Conservation (phyloP, 1,140 invertebrate genomes). For the Aplysia californica region DNA sequence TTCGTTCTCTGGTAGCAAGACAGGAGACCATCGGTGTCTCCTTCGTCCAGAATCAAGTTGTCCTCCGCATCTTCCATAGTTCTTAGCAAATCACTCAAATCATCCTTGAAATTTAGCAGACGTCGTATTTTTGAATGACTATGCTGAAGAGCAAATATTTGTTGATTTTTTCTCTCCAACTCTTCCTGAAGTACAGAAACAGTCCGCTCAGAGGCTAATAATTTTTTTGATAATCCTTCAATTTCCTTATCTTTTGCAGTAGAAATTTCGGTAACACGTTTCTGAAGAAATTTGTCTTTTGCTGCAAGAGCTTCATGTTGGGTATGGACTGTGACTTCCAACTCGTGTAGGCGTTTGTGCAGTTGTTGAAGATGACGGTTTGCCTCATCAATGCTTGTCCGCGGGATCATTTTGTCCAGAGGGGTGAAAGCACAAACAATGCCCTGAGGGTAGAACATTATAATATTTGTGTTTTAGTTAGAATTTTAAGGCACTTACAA, state of each 20-base stretch:
- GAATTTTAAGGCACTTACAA: neutral
- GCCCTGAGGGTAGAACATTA: no score
- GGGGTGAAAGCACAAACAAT: neutral
- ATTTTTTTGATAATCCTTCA: conserved; percentile 25
- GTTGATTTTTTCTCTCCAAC: conserved; percentile 36
- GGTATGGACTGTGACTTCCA: conserved; percentile 50
- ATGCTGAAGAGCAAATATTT: conserved; percentile 31
- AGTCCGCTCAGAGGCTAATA: conserved; percentile 35
- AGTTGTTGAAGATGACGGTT: conserved; percentile 54
- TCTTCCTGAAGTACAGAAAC: conserved; percentile 38
- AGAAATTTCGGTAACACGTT: conserved; percentile 32
- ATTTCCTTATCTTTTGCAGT: conserved; percentile 33
- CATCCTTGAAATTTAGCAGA: conserved; percentile 30
- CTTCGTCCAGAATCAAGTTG: conserved; percentile 23
- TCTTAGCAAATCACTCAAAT: conserved; percentile 29
- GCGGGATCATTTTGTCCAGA: conserved; percentile 46
- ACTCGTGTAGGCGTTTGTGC: conserved; percentile 41
- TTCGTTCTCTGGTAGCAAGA: conserved; percentile 15
- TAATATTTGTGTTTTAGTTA: neutral
- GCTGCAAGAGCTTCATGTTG: conserved; percentile 40
- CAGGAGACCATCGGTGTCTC: conserved; percentile 30
- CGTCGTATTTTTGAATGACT: conserved; percentile 21
- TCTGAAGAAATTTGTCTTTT: conserved; percentile 45
- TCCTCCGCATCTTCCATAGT: conserved; percentile 37
- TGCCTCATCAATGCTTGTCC: conserved; percentile 56